Evolutionary conservation across 2,888 invertebrate species (phyloP).

Genomic region (Acheta domesticus): DNA sequence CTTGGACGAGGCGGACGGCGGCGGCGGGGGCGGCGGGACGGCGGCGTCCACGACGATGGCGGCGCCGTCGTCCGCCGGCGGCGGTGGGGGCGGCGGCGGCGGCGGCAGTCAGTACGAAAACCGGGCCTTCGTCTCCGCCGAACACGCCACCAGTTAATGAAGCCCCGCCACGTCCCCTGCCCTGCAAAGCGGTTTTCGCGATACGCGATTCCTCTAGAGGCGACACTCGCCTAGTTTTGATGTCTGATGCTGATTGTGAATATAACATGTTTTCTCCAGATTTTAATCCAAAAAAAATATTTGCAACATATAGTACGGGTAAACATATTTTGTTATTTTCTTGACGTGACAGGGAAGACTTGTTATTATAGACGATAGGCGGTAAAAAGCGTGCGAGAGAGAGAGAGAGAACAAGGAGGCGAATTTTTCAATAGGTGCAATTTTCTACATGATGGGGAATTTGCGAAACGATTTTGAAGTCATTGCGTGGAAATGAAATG

Average conservation of each 20-base stretch:
- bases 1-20: constrained; percentile 42
- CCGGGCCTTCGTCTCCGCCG: constrained; percentile 28
- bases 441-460: no score
- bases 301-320: constrained; percentile 4
- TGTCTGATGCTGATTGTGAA: no score
- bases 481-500: background rate
- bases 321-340: background rate
- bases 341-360: background rate
- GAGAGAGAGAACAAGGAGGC: no score
- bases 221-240: no score
- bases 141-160: constrained; percentile 29
- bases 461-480: background rate
- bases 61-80: constrained; percentile 10
- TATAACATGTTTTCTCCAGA: no score
- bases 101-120: constrained; percentile 26
- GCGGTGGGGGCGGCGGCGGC: background rate
- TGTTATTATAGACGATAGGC: background rate
- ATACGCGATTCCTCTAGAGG: background rate
- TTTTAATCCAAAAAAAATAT: background rate
- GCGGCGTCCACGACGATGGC: background rate
- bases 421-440: no score
- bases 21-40: constrained; percentile 1
- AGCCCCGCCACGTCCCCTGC: background rate
- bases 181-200: background rate
- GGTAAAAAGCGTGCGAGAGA: no score